Conservation (phyloP, 2,797 vertebrate genomes). For the Malurus leucopterus region DNA sequence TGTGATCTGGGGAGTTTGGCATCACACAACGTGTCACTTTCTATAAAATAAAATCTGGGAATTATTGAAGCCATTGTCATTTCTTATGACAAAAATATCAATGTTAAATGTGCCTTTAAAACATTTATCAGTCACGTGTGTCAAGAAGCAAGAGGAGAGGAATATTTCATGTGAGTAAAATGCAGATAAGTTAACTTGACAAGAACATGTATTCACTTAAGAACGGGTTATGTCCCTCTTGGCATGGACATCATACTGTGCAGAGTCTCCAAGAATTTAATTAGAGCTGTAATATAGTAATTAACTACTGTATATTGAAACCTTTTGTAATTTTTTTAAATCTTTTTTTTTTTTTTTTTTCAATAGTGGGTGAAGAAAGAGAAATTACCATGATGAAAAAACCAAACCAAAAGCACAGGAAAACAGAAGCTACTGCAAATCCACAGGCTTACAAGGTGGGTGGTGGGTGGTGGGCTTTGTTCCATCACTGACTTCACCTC, state of each 20-base stretch:
- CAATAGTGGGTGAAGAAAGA: not conserved
- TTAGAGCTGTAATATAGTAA: slow-evolving; percentile 43
- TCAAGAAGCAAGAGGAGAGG: slow-evolving; percentile 23
- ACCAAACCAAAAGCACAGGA: not conserved
- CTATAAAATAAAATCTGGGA: slow-evolving; percentile 29
- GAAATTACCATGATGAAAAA: not conserved
- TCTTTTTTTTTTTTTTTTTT: not conserved
- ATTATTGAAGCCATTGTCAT: slow-evolving; percentile 30
- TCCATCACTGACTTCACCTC: not conserved
- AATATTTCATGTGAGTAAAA: slow-evolving; percentile 52
- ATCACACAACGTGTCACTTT: not conserved
- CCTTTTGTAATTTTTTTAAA: not conserved
- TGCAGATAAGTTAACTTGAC: slow-evolving; percentile 34
- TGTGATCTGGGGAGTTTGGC: not conserved
- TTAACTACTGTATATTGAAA: slow-evolving; percentile 47
- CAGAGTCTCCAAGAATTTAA: slow-evolving; percentile 46
- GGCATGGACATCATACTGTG: slow-evolving; percentile 24
- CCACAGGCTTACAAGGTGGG: not conserved
- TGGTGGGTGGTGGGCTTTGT: not conserved
- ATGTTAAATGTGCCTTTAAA: slow-evolving; percentile 41
- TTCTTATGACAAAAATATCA: slow-evolving; percentile 44
- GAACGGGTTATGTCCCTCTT: slow-evolving; percentile 33
- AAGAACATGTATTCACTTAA: slow-evolving; percentile 46
- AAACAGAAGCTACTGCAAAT: not conserved
- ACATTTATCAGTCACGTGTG: slow-evolving; percentile 43